Evolutionary conservation across 2,797 vertebrate species (phyloP).

Genomic region (Channa striata): DNA sequence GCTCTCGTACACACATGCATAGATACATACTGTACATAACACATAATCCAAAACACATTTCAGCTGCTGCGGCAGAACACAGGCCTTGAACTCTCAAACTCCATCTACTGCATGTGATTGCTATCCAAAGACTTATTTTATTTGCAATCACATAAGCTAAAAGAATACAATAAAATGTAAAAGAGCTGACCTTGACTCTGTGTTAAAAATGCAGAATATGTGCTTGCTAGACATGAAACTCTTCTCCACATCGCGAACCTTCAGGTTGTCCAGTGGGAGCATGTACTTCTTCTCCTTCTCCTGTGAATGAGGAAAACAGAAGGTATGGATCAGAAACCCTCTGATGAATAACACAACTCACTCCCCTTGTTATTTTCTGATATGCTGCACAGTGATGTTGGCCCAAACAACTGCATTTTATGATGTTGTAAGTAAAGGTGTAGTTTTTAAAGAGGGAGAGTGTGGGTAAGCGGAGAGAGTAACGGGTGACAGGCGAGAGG

Average conservation of each 20-base stretch:
- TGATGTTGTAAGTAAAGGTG: conserved; percentile 37
- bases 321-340: conserved; percentile 7
- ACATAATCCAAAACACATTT: conserved; percentile 62
- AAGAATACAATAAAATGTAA: not conserved
- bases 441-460: conserved; percentile 34
- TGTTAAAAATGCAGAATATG: conserved; percentile 96
- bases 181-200: conserved; percentile 86
- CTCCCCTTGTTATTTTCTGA: conserved; percentile 10
- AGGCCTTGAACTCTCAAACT: conserved; percentile 32
- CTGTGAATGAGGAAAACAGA: conserved; percentile 71
- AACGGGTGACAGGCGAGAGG: conserved; percentile 54
- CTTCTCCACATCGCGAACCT: conserved; percentile 93
- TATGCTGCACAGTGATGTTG: not conserved
- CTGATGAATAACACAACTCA: conserved; percentile 8
- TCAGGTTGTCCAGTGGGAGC: conserved; percentile 94
- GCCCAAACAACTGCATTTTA: conserved; percentile 7
- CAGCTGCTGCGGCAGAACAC: conserved; percentile 18
- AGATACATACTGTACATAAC: conserved; percentile 24
- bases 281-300: conserved; percentile 97
- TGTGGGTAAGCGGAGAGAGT: conserved; percentile 27
- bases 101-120: conserved; percentile 13
- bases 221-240: conserved; percentile 94
- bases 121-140: conserved; percentile 1
- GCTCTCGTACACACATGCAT: conserved; percentile 23
- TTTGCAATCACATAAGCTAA: conserved; percentile 8